These are phyloP conservation scores for Anguilla pacifica DNA, from an alignment of 2,797 vertebrate species.

Conservation along the genomic window DNA sequence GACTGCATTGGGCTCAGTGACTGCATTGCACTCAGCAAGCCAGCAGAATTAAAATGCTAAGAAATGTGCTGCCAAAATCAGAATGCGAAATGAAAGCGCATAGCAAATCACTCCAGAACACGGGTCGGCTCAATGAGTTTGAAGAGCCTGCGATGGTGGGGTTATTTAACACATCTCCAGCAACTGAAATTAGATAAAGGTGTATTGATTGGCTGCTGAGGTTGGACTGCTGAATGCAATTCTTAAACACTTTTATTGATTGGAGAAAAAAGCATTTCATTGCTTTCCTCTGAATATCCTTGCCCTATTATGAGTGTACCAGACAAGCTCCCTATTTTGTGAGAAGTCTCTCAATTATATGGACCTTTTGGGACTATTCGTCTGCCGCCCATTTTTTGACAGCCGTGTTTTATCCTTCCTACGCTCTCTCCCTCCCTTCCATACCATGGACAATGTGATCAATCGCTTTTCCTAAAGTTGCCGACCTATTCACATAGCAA, in stretches of 20 bases:
- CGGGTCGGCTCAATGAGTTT: background rate
- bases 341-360: background rate
- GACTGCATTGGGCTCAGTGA: background rate
- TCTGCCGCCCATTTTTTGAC: background rate
- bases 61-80: background rate
- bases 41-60: background rate
- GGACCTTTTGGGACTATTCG: background rate
- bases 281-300: slow-evolving; percentile 16
- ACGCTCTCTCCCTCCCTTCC: background rate
- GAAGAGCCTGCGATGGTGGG: background rate
- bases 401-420: background rate
- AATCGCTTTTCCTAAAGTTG: background rate
- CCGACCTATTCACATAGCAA: background rate
- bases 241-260: slow-evolving; percentile 39
- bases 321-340: background rate
- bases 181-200: slow-evolving; percentile 32
- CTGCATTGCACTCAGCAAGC: background rate
- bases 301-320: slow-evolving; percentile 27
- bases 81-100: background rate
- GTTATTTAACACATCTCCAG: slow-evolving; percentile 27
- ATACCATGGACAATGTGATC: background rate
- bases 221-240: slow-evolving; percentile 23
- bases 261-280: slow-evolving; percentile 18
- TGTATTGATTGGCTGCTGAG: slow-evolving; percentile 34
- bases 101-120: background rate